A percentile compares a stretch with the other conserved stretches of the same genome.
phyloP scores from a whole-genome alignment of 2,797 vertebrate species.

The Pangasius djambal region DNA sequence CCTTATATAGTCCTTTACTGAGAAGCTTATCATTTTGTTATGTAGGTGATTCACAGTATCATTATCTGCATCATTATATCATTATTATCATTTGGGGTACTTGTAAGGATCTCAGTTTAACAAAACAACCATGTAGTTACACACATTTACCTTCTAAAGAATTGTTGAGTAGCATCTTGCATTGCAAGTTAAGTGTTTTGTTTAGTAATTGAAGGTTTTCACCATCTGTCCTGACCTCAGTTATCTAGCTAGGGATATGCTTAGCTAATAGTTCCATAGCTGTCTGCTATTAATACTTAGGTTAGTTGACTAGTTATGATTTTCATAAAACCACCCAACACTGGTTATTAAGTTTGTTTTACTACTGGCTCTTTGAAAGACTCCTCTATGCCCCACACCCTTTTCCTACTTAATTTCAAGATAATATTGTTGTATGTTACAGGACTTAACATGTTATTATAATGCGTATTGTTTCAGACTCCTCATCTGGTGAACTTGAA shows the following conservation, averaged over 20 bases:
- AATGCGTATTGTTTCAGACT: constrained; percentile 73
- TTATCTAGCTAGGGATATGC: background rate
- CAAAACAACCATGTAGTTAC: background rate
- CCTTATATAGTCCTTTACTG: background rate
- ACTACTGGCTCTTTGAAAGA: background rate
- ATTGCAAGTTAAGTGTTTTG: background rate
- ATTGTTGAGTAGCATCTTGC: background rate
- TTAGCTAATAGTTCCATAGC: background rate
- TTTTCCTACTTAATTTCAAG: background rate
- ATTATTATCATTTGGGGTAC: background rate
- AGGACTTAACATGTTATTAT: background rate
- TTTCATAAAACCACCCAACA: background rate
- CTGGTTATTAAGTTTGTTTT: background rate
- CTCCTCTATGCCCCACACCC: background rate
- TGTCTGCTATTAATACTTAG: background rate
- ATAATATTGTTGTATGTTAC: background rate
- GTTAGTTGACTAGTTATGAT: background rate
- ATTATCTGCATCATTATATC: background rate
- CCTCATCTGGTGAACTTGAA: constrained; percentile 98
- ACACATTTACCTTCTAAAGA: background rate
- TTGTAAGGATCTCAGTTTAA: background rate
- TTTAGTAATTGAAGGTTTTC: background rate
- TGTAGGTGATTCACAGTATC: background rate
- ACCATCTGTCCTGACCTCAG: background rate
- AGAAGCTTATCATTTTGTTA: background rate